Evolutionary conservation across 2,888 invertebrate species (phyloP), one percentile per base, ranked within the genome.

Genomic region (Pollenia angustigena): DNA sequence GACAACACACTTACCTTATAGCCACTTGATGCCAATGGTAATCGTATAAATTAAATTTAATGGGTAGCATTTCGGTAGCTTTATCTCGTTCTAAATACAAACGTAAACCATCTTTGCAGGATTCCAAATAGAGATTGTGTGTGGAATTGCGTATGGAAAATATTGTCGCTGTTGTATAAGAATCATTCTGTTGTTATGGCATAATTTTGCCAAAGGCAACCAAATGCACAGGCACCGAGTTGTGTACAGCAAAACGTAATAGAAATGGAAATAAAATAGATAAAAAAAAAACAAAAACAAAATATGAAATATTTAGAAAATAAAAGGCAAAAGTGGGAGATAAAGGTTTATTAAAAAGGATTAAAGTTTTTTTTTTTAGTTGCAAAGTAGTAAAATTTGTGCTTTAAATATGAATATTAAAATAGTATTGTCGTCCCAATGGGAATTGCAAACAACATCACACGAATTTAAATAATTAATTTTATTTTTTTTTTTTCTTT

Each of bases 21-120:
- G 93, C 92, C 90, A 93, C 92, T 91, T 93, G 93, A 92, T 93
- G 93, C 93, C 93, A 93, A 83, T 91, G 93, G 90, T 92, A 92
- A 91, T 93, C 93, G 90, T 92, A 93, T 90, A 93, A 91, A 91
- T 93, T 92, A 88, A 93, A 92, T 91, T 93, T 93, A 88, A 93
- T 91, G 87, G 93, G 92, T 89, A 93, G 90, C 93, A 93, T 93
- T 92, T 93, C 93, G 88, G 93, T 93, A 88, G 92, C 90, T 87
- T 92, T 93, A 90, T 93, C 92, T 88, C 93, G 91, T 74, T 93
- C 93, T 88, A 93, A 90, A 87, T 93, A 93, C 80, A 93, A 88
- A 74, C 92, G 93, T 74, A 93, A 89, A 79, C 93, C 93, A 71
- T 93, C 91, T 85, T 90, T 89, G 88, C 91, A 91, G 48, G 92